These are phyloP conservation scores for Bombus sylvicola DNA, from an alignment of 1,140 invertebrate species.

Conservation along the genomic window DNA sequence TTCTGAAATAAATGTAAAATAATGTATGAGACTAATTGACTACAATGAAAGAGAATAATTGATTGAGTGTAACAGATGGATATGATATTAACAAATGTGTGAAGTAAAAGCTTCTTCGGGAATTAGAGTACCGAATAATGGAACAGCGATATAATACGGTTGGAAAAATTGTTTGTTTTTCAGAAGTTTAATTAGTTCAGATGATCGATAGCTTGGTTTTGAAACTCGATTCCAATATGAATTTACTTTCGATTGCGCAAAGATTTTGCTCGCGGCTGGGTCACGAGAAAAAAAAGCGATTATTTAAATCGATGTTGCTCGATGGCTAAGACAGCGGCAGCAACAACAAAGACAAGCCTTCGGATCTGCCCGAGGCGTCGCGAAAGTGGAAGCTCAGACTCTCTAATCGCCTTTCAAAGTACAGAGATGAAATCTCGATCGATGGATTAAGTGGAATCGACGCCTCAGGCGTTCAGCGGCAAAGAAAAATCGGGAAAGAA, in stretches of 20 bases:
- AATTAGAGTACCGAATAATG: neutral
- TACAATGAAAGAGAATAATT: neutral
- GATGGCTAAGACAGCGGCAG: slow-evolving; percentile 12
- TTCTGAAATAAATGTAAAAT: neutral
- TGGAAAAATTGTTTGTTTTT: neutral
- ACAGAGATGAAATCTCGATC: slow-evolving; percentile 51
- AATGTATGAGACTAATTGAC: neutral
- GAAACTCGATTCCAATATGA: neutral
- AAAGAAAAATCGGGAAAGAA: neutral
- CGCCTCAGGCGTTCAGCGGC: slow-evolving; percentile 7
- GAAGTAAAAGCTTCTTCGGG: too few relatives aligned
- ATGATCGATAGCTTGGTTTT: neutral
- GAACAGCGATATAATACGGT: too few relatives aligned
- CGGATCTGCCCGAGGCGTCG: slow-evolving; percentile 24
- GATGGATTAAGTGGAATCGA: slow-evolving; percentile 47
- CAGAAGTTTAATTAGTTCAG: neutral
- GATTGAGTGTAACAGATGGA: slow-evolving; percentile 9
- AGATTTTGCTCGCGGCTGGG: neutral
- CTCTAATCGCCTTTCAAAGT: slow-evolving; percentile 52
- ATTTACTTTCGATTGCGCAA: neutral
- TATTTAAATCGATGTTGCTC: slow-evolving; percentile 48
- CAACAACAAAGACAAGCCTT: slow-evolving; percentile 40
- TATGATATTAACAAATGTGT: neutral
- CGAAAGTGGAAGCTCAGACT: slow-evolving; percentile 42
- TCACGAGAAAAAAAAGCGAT: neutral